A percentile compares a stretch with the other conserved stretches of the same genome.
Conservation (phyloP, 2,888 invertebrate species). For the Rhagonycha fulva region DNA sequence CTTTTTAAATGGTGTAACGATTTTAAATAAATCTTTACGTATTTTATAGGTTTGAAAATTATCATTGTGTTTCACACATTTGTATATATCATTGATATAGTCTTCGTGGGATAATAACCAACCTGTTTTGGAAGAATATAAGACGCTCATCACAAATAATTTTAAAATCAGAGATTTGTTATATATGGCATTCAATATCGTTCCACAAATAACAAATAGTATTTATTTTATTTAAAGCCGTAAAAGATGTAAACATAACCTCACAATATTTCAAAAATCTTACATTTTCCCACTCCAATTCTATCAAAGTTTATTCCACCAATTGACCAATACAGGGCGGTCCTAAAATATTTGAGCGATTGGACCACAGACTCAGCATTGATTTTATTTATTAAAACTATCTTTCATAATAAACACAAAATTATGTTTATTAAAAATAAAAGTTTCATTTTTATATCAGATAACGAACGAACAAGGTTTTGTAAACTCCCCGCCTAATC, state of each 20-base stretch:
- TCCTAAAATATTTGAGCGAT: too few relatives aligned
- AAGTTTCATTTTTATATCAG: too few relatives aligned
- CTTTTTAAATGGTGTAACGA: conserved; percentile 52
- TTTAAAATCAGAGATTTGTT: background rate
- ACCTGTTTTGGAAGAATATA: conserved; percentile 51
- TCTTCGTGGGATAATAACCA: conserved; percentile 59
- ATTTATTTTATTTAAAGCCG: too few relatives aligned
- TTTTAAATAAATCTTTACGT: conserved; percentile 55
- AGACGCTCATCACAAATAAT: conserved; percentile 51
- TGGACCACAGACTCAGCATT: too few relatives aligned
- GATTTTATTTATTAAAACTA: too few relatives aligned
- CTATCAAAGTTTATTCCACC: too few relatives aligned
- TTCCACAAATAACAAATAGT: background rate
- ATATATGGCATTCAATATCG: background rate
- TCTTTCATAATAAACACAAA: too few relatives aligned
- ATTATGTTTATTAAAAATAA: too few relatives aligned
- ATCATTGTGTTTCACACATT: conserved; percentile 43
- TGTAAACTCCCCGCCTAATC: too few relatives aligned
- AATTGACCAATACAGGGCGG: too few relatives aligned
- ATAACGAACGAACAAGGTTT: too few relatives aligned
- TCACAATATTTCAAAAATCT: background rate
- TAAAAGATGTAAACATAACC: background rate
- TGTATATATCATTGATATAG: conserved; percentile 56
- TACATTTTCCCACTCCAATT: too few relatives aligned
- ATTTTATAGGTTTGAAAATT: conserved; percentile 42